Conservation (phyloP, 2,113 vertebrate genomes). For the Ptilonorhynchus violaceus region DNA sequence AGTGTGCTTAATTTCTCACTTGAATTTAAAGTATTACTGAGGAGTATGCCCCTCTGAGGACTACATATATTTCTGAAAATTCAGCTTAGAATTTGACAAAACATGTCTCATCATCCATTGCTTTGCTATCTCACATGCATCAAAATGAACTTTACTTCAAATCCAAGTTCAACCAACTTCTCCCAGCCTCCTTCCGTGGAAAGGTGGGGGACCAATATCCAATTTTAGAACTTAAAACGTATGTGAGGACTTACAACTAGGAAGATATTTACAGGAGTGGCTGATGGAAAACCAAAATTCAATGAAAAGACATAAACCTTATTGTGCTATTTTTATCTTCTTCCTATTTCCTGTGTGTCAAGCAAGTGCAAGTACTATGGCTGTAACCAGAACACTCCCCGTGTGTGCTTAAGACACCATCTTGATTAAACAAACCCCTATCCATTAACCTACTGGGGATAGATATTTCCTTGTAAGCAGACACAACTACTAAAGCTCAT, state of each 20-base stretch:
- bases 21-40: background rate
- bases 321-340: background rate
- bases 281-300: background rate
- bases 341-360: background rate
- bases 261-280: background rate
- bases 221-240: background rate
- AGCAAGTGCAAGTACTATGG: background rate
- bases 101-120: background rate
- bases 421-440: background rate
- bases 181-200: background rate
- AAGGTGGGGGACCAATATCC: fast-evolving
- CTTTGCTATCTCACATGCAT: background rate
- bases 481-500: background rate
- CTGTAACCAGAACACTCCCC: background rate
- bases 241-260: background rate
- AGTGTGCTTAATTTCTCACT: background rate
- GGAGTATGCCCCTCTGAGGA: background rate
- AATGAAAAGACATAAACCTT: background rate
- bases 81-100: background rate
- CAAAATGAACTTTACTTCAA: background rate
- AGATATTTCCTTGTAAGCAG: background rate
- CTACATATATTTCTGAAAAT: background rate
- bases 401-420: background rate
- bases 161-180: background rate
- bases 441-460: background rate